Percentiles rank a stretch among this genome's conserved stretches.
These are phyloP conservation scores for Tauraco hartlaubi DNA, from an alignment of 2,797 vertebrate species.

Conservation along the genomic window DNA sequence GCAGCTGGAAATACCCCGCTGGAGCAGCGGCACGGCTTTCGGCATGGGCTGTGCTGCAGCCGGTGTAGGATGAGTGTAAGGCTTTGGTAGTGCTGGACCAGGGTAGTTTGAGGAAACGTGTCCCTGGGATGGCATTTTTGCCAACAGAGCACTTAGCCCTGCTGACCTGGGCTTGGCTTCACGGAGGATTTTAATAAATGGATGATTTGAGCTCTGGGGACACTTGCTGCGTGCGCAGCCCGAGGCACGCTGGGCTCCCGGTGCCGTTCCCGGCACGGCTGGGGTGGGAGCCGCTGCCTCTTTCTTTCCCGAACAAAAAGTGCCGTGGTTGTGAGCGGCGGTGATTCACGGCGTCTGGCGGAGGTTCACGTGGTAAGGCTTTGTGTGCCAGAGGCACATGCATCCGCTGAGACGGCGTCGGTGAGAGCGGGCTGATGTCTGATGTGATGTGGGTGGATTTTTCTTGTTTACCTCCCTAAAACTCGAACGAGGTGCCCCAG, in stretches of 20 bases:
- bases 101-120: neutral
- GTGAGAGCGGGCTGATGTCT: neutral
- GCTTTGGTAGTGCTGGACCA: neutral
- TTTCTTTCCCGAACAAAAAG: neutral
- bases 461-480: neutral
- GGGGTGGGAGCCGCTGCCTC: slow-evolving; percentile 14
- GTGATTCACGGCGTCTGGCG: neutral
- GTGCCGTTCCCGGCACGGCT: fast-evolving
- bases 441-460: neutral
- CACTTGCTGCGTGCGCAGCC: neutral
- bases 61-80: neutral
- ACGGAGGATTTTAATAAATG: neutral
- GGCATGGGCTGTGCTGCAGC: neutral
- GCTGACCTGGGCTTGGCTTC: neutral
- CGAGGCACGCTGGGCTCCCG: neutral
- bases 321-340: neutral
- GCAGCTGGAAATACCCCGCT: neutral
- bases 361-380: neutral
- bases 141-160: neutral
- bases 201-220: neutral
- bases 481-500: neutral
- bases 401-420: neutral
- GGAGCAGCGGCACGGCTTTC: neutral
- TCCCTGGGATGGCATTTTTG: neutral
- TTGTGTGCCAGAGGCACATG: neutral